Conservation (phyloP, 2,888 invertebrate genomes). For the Tuberolachnus salignus region DNA sequence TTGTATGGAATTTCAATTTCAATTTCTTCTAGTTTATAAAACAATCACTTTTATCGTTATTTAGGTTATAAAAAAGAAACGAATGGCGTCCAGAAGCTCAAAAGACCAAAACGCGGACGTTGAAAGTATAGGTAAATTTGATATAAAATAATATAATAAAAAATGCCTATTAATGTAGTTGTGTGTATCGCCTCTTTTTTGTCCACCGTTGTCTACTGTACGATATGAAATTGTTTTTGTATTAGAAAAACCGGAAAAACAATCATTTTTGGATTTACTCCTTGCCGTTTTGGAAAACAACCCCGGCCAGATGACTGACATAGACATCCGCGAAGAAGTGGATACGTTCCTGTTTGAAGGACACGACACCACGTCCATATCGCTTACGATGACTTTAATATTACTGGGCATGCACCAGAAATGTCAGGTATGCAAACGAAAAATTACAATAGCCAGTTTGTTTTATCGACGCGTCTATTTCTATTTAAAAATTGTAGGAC, state of each 20-base stretch:
- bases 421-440: slow-evolving; percentile 62
- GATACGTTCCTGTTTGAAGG: slow-evolving; percentile 60
- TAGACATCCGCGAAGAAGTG: slow-evolving; percentile 21
- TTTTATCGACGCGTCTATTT: background rate
- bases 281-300: slow-evolving; percentile 56
- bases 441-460: background rate
- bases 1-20: too few species aligned
- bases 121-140: background rate
- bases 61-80: slow-evolving; percentile 40
- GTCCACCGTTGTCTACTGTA: background rate
- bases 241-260: slow-evolving; percentile 9
- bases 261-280: slow-evolving; percentile 58
- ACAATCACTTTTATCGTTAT: too few species aligned
- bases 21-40: too few species aligned
- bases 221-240: background rate
- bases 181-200: too few species aligned
- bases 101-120: background rate
- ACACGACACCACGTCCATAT: slow-evolving; percentile 67
- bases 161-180: too few species aligned
- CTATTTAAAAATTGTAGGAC: slow-evolving; percentile 57
- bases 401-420: slow-evolving; percentile 64
- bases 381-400: slow-evolving; percentile 64
- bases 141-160: too few species aligned
- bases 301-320: slow-evolving; percentile 49
- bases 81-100: background rate